These are phyloP conservation scores for Battus philenor DNA, from an alignment of 1,140 invertebrate genomes.

Conservation along the genomic window DNA sequence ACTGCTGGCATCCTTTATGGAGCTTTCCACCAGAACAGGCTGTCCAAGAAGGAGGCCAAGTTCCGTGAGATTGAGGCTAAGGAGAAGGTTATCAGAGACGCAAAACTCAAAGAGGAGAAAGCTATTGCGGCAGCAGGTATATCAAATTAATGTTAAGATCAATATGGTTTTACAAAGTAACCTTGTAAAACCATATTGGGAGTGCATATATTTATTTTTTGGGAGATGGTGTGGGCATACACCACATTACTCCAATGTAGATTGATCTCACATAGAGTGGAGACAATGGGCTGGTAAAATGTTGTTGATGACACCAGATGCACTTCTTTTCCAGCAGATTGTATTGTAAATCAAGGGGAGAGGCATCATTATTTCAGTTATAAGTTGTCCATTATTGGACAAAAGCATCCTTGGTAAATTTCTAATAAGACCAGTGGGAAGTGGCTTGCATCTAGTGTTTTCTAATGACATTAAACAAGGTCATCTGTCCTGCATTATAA, in stretches of 20 bases:
- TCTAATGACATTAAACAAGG: no score
- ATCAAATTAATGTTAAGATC: background rate
- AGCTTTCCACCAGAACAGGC: slow-evolving; percentile 80
- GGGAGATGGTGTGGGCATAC: no score
- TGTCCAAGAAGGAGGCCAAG: slow-evolving; percentile 81
- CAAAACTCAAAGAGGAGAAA: slow-evolving; percentile 82
- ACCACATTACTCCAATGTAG: no score
- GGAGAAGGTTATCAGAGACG: slow-evolving; percentile 81
- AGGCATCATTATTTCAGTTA: no score
- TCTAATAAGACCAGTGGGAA: no score
- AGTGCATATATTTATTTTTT: background rate
- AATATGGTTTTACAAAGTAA: background rate
- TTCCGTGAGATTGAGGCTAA: slow-evolving; percentile 80
- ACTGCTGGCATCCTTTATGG: slow-evolving; percentile 82
- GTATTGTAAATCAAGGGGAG: no score
- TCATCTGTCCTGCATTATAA: background rate
- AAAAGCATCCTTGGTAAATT: no score
- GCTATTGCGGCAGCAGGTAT: slow-evolving; percentile 74
- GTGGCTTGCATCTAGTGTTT: no score
- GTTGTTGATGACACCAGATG: background rate
- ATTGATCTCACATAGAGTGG: no score
- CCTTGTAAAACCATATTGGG: slow-evolving; percentile 2
- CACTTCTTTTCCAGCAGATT: background rate
- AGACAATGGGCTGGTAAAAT: background rate
- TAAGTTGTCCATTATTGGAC: no score